Base-by-base conservation (phyloP, 2,888 invertebrate genomes). In the Caradrina clavipalpis region DNA sequence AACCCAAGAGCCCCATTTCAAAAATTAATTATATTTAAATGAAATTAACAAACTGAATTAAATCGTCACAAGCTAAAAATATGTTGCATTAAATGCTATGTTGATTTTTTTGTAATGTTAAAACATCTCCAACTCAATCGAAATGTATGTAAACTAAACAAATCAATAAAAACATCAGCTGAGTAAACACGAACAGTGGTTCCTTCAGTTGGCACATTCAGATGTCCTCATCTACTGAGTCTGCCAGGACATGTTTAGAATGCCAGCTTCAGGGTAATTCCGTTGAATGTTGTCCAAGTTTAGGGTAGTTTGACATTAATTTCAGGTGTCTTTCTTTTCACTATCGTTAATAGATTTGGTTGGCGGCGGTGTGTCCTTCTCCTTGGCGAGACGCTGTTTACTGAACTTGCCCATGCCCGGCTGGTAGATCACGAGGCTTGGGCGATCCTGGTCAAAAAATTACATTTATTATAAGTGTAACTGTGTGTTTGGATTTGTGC, bases 351-450 rank as follows among this genome's bases (percentile, higher is more conserved):
- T 88, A 64, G 91, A 81, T 88, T 93, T 94, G 50, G 88, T 85
- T 59, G 88, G 81, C 19, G 91, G 83, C 62, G 87, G 87, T 35
- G 85, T 73, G 53, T 94, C 96, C 76, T 96, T 96, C 58, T 95
- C 96, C 82, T 96, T 96, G 19, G 96, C 96, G 58, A 96, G 88
- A 59, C 96, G 96, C 83, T 97, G 97, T 89, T 97, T 97, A 85
- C 97, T 97, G 89, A 98, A 97, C 86, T 97, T 97, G n/a, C 98
- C 97, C 98, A 98, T 98, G 26, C 98, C 98, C 0, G 99, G 99
- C 82, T 98, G 97, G 92, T 99, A 99, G 82, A 99, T 98, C 73
- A 98, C 98, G 89, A 98, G 97, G 54, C 98, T 98, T 31, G 99
- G 99, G 53, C 99, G 97, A 94, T 99, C 98, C 97, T 98, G 85